Evolutionary conservation across 2,888 invertebrate genomes (phyloP), one percentile per base, ranked within the genome.

Genomic region (Drosophila setosimentum): DNA sequence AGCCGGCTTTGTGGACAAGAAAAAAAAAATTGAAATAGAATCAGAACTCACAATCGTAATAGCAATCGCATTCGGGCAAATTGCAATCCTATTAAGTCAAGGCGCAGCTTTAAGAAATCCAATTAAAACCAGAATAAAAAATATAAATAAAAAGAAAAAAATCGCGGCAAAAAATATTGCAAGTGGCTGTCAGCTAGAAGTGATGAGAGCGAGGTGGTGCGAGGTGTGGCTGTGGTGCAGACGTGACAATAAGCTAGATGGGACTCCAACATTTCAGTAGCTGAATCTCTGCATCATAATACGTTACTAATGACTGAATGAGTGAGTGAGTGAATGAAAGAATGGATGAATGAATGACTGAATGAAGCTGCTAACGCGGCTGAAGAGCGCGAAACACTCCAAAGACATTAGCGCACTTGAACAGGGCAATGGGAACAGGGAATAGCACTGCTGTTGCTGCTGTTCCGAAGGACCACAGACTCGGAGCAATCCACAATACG

Each of bases 391-490:
- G 90, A 87, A 90, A 69, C 91, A 88, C 91, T 91, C 81, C 80
- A 91, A 90, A 87, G 84, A 87, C 92, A 91, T 91, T 92, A 92
- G 90, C 90, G 85, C 87, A 91, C 91, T 91, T 90, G 82, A 91
- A 40, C n/a, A 8, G 45, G 21, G 42, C 13, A 21, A 21, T 3
- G 21, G 16, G 37, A 37, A 37, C 18, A n/a, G 18, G n/a, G 45
- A 45, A 45, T 21, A 21, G 21, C 45, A 40, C 21, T 30, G 57
- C 40, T 35, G 8, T 16, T 13, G n/a, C 29, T 50, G 29, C 29
- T 50, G 50, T 29, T 50, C 13, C 30, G 21, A 18, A 27, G 37
- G 27, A n/a, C 27, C 55, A 16, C 29, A 42, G 57, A 30, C 42
- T 42, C 42, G 42, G 40, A 30, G 57, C 57, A 57, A 57, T 40